These are phyloP conservation scores for Actinia equina DNA, from an alignment of 64 coral and sea anemone genomes.

Conservation along the genomic window DNA sequence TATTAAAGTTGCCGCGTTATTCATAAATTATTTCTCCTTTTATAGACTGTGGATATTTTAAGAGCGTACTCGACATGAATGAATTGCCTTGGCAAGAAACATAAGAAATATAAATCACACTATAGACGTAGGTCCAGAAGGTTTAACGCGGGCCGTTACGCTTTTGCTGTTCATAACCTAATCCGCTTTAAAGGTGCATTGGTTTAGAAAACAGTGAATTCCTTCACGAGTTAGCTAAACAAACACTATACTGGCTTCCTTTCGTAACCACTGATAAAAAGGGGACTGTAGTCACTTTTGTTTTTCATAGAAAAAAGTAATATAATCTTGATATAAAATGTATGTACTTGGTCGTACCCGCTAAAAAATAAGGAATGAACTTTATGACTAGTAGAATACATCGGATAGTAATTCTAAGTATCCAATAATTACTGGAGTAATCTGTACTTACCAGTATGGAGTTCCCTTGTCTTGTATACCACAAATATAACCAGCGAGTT, in stretches of 20 bases:
- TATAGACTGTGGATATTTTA: too few species aligned
- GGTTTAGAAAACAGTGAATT: constrained; percentile 6
- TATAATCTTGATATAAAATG: neutral
- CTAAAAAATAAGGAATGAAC: neutral
- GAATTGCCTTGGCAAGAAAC: too few species aligned
- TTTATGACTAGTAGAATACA: neutral
- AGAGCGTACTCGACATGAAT: too few species aligned
- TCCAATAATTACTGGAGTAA: neutral
- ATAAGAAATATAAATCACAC: too few species aligned
- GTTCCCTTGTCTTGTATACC: constrained; percentile 66
- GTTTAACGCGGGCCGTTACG: neutral
- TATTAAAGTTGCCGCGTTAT: too few species aligned
- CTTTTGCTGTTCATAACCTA: neutral
- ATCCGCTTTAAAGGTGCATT: constrained; percentile 7
- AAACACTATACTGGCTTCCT: neutral
- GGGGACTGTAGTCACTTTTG: neutral
- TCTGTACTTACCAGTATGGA: constrained; percentile 54
- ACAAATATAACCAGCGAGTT: constrained; percentile 71
- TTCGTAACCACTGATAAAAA: neutral
- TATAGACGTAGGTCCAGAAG: too few species aligned
- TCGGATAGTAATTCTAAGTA: neutral
- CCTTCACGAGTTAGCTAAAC: neutral
- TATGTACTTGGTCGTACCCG: too few species aligned
- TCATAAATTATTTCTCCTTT: too few species aligned
- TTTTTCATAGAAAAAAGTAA: neutral